Conservation (phyloP, 2,113 vertebrate species). For the Myocastor coypus region DNA sequence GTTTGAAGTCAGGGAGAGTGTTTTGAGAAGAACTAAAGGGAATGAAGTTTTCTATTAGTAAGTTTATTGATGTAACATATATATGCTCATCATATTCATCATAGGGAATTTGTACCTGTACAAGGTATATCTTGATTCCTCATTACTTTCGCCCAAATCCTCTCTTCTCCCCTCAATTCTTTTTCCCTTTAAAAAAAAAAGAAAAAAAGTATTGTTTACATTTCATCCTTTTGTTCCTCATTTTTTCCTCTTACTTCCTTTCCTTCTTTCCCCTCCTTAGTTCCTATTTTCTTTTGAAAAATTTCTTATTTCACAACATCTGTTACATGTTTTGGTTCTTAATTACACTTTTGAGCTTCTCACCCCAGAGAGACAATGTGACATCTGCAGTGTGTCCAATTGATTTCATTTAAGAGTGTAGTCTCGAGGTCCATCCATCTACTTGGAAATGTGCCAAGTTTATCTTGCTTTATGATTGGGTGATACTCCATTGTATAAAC, state of each 20-base stretch:
- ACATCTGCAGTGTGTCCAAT: background rate
- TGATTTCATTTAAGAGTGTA: background rate
- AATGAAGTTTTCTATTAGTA: background rate
- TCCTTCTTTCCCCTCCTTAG: background rate
- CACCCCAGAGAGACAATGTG: background rate
- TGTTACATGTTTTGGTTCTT: background rate
- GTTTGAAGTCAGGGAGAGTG: background rate
- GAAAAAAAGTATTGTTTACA: background rate
- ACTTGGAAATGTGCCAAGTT: background rate
- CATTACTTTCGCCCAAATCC: background rate
- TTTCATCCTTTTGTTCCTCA: background rate
- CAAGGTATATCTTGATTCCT: background rate
- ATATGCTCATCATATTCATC: background rate
- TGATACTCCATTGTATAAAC: background rate
- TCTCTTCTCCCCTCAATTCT: background rate
- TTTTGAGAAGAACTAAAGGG: background rate
- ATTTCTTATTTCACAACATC: background rate
- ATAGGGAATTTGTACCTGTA: background rate
- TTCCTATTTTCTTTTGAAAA: background rate
- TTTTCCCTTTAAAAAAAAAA: background rate
- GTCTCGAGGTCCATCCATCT: background rate
- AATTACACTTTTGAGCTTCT: background rate
- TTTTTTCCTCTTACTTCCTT: background rate
- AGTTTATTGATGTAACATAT: background rate
- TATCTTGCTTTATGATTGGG: background rate